Percentiles rank a stretch among this genome's conserved stretches.
phyloP scores from a whole-genome alignment of 1,140 invertebrate genomes.

The Caenorhabditis tropicalis region DNA sequence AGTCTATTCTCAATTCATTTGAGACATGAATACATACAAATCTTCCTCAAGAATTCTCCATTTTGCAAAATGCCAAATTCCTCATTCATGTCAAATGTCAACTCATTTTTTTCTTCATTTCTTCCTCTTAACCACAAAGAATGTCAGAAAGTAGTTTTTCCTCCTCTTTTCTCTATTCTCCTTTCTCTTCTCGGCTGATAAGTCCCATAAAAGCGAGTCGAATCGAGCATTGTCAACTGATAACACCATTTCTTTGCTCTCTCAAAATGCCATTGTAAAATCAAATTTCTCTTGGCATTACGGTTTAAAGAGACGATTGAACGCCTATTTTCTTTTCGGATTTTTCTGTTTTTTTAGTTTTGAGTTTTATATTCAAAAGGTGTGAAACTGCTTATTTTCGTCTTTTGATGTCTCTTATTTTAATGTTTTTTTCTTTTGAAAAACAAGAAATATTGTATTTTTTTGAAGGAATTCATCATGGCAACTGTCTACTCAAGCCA shows the following conservation, averaged over 20 bases:
- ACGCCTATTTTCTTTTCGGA: neutral
- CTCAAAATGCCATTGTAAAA: conserved; percentile 37
- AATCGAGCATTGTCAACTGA: conserved; percentile 34
- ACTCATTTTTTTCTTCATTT: neutral
- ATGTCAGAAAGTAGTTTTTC: conserved; percentile 32
- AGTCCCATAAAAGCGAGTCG: conserved; percentile 33
- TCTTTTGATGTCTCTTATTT: neutral
- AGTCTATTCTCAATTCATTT: no score
- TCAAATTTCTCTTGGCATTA: neutral
- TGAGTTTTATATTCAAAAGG: neutral
- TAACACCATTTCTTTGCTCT: conserved; percentile 34
- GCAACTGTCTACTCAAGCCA: neutral
- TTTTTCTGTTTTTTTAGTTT: neutral
- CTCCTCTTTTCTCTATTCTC: neutral
- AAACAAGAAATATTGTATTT: neutral
- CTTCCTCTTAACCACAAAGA: neutral
- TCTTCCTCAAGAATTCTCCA: no score
- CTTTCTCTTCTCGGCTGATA: neutral
- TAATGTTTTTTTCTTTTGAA: neutral
- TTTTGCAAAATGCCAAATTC: neutral
- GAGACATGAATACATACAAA: no score
- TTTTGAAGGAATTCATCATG: conserved; percentile 14
- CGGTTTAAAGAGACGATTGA: neutral
- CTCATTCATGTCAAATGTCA: conserved; percentile 19
- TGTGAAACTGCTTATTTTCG: neutral